Conservation (phyloP, 2,888 invertebrate species). For the Luperina testacea region DNA sequence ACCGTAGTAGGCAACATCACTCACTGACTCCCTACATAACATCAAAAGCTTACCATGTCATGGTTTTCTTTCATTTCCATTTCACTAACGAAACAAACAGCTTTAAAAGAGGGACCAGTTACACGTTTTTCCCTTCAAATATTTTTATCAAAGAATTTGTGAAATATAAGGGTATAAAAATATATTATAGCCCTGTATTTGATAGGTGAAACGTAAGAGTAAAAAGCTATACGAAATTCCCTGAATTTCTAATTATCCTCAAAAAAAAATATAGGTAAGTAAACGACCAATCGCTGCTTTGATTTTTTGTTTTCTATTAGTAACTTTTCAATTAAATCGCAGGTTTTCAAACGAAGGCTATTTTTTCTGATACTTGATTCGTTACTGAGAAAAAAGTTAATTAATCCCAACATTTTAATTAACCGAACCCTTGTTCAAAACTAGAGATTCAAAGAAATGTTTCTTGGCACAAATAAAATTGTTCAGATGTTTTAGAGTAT, state of each 20-base stretch:
- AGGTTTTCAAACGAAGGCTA: background rate
- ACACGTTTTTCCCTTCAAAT: background rate
- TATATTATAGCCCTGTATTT: constrained; percentile 7
- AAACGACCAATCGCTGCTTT: background rate
- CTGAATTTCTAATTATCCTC: background rate
- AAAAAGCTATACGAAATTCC: background rate
- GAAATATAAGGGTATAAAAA: background rate
- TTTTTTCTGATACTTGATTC: constrained; percentile 9
- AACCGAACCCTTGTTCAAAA: constrained; percentile 47
- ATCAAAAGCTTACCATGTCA: constrained; percentile 27
- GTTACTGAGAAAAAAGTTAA: constrained; percentile 45
- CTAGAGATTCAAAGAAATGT: constrained; percentile 42
- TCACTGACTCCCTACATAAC: constrained; percentile 3
- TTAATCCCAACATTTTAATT: constrained; percentile 64
- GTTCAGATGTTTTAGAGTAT: constrained; percentile 28
- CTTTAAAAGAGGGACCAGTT: background rate
- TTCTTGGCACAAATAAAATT: constrained; percentile 31
- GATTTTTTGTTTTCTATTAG: background rate
- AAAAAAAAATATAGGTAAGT: constrained; percentile 1
- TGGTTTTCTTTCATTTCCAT: constrained; percentile 38
- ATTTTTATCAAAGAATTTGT: constrained; percentile 10
- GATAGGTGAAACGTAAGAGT: background rate
- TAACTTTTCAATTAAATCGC: constrained; percentile 10
- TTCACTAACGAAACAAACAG: constrained; percentile 26
- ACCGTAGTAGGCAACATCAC: background rate